Evolutionary conservation across 2,797 vertebrate genomes (phyloP), one percentile per base, ranked within the genome.

Genomic region (Sebastes aleutianus): DNA sequence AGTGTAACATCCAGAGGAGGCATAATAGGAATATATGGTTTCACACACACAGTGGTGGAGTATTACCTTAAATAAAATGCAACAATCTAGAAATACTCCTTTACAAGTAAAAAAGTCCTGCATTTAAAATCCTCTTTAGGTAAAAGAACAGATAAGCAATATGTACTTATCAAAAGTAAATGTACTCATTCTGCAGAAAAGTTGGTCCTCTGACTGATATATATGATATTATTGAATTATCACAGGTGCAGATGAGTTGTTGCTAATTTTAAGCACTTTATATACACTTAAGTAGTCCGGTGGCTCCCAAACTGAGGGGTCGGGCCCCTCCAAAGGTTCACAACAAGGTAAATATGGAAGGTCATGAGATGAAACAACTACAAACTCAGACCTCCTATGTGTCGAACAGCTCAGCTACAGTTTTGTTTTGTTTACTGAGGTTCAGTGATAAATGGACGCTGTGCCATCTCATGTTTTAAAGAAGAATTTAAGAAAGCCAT

Each of bases 381-480:
- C 39, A 43, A 7, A 43, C 39, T 43, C 39, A 43, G 39, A 43
- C 39, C 39, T 43, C 39, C 14, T 0, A 43, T 43, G 39, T 43
- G 39, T 43, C 39, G 0, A 43, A 43, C 39, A 43, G 1, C 13
- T 43, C 13, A 16, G 39, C 3, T 43, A 43, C 39, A 43, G 39
- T 43, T 16, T 43, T 0, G 39, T 16, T 43, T 16, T 43, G 39
- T 43, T 43, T 43, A 43, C 39, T 43, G 14, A 43, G 39, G 39
- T 43, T 43, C 39, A 43, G 39, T 43, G 39, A 43, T 43, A 13
- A 43, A 43, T 43, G 39, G 39, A 43, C 3, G 14, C 39, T 43
- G 0, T 43, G 39, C 39, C 39, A 43, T 43, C 14, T 43, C 39
- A 43, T 43, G 0, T 43, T 43, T 43, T 16, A 16, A 43, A 43